Base-by-base conservation (phyloP, 1,140 invertebrate species). In the Drosophila mayri region DNA sequence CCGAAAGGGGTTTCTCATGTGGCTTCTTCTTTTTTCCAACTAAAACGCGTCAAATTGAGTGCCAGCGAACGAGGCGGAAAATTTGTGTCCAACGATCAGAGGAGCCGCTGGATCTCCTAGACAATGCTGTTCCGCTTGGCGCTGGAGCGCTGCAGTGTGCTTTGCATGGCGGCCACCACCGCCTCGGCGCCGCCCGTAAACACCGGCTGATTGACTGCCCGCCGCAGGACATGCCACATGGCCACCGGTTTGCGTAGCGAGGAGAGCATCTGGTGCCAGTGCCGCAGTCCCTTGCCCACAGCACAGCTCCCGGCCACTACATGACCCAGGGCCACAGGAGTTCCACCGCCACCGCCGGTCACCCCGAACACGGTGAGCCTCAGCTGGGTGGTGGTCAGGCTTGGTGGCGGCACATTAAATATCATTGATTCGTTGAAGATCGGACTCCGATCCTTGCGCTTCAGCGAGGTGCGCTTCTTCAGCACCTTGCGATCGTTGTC, bases 241-340 rank as follows among this genome's bases (percentile, higher is more conserved):
- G 96, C 96, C 43, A 97, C 95, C 2, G 96, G 96, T 91, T 96
- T 97, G 64, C 96, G 94, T 44, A 97, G 94, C 20, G 96, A 96
- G n/a, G 95, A 94, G 65, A 97, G 93, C 96, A 97, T 97, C 93
- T 97, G 96, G 78, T 95, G 95, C 96, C 96, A 97, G 86, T 97
- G 97, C 49, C 94, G 95, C n/a, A 96, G 85, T 0, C 96, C 94
- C 81, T 95, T 95, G 38, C 96, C 96, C 4, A 93, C 93, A 1
- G 95, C 94, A 70, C 95, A 94, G 32, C 95, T 94, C 16, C 96
- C 96, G 4, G 96, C 94, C 35, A 96, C 95, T 25, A 97, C 95
- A 88, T 97, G 96, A 3, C 96, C 96, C 30, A 97, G 93, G 1
- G 95, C 93, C 52, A 93, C 92, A 0, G 94, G 52, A 38, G 35